Evolutionary conservation across 2,888 invertebrate species (phyloP), one percentile per base, ranked within the genome.

Genomic region (Polietes domitor): DNA sequence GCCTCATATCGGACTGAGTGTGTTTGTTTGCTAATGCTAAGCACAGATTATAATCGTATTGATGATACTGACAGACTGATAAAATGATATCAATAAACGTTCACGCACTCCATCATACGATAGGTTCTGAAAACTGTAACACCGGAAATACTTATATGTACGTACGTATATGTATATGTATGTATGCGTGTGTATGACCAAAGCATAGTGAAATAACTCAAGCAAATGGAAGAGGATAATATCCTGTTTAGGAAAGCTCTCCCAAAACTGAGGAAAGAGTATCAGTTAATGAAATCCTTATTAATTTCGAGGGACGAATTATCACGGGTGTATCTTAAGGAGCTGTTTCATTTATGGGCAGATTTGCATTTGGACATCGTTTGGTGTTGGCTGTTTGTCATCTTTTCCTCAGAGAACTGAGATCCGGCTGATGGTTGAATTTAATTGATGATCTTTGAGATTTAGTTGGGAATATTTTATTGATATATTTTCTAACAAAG

Each of bases 21-120:
- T 53, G n/a, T 47, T 24, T 15, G 58, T 26, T 1, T 26, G 26
- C 12, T 15, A 58, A 58, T 58, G 15, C 26, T 58, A 10, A 1
- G 15, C 58, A 58, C 3, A 58, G 58, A 58, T 58, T 58, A 12
- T 24, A 58, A 58, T 58, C 58, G 26, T 26, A 58, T 26, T 58
- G 15, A 21, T 65, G 5, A 21, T 55, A 55, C 55, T 1, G 6
- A 12, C 21, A 21, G 21, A 55, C 28, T n/a, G 61, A 61, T 61
- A 28, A 61, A 28, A 28, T 47, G 47, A 1, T 61, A 28, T 61
- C 28, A 28, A 61, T 58, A 26, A 26, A 24, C 24, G 1, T 5
- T 4, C 28, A 28, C 41, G 17, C 37, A 37, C 37, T 37, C 53
- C 9, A 17, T 21, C 53, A 9, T 9, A n/a, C 12, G 61, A 15